phyloP scores from a whole-genome alignment of 2,888 invertebrate genomes.

The Esperia sulphurella region DNA sequence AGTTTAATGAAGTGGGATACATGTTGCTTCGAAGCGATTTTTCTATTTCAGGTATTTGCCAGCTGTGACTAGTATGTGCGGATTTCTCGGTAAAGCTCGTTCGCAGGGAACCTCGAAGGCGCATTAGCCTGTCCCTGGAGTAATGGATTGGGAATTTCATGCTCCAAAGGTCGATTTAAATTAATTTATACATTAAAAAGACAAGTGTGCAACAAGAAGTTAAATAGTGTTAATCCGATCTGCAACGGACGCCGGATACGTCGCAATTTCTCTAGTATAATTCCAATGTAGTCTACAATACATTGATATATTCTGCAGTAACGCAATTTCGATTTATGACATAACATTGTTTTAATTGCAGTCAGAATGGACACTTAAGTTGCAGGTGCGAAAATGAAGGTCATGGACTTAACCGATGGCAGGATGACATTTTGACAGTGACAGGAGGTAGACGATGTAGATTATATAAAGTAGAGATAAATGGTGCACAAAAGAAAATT shows the following conservation, averaged over 20 bases:
- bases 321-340: no score
- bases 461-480: no score
- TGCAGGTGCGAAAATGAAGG: no score
- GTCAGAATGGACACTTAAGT: no score
- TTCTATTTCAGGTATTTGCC: constrained; percentile 53
- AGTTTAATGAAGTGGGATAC: constrained; percentile 53
- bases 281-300: constrained; percentile 13
- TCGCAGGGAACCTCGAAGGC: constrained; percentile 28
- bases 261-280: constrained; percentile 13
- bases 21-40: constrained; percentile 30
- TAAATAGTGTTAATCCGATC: constrained; percentile 62
- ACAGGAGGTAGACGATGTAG: no score
- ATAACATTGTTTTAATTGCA: no score
- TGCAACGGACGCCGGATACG: constrained; percentile 30
- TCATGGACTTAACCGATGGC: no score
- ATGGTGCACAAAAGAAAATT: no score
- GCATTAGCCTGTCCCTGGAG: constrained; percentile 62
- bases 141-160: constrained; percentile 72
- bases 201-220: constrained; percentile 54
- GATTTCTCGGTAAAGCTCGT: constrained; percentile 36
- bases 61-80: constrained; percentile 46
- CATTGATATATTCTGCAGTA: constrained; percentile 3
- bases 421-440: no score
- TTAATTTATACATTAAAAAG: constrained; percentile 71
- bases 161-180: constrained; percentile 66